Percentiles rank a stretch among this genome's conserved stretches.
These are phyloP conservation scores for Mustelus asterias DNA, from an alignment of 2,113 vertebrate genomes.

Conservation along the genomic window DNA sequence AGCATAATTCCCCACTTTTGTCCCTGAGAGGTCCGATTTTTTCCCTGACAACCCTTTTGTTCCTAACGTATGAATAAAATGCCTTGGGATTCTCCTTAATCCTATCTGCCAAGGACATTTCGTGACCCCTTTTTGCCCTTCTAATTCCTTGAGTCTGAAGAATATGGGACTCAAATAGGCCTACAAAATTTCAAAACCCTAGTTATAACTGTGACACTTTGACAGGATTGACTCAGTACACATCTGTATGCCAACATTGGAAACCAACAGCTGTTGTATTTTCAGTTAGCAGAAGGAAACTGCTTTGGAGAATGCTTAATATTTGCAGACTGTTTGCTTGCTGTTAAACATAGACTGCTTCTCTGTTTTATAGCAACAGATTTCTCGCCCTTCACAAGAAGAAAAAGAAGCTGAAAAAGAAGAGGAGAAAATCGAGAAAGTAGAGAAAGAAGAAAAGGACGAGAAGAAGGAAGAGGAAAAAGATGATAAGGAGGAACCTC, in stretches of 20 bases:
- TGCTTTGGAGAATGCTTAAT: neutral
- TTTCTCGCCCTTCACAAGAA: conserved; percentile 92
- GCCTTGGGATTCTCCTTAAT: too few relatives aligned
- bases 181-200: neutral
- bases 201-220: neutral
- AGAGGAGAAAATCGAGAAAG: conserved; percentile 86
- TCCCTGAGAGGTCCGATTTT: too few relatives aligned
- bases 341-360: neutral
- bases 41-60: too few relatives aligned
- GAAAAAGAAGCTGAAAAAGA: conserved; percentile 96
- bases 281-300: neutral
- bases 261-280: neutral
- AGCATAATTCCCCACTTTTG: too few relatives aligned
- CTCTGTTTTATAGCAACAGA: conserved; percentile 69
- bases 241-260: neutral
- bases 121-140: too few relatives aligned
- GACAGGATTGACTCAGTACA: neutral
- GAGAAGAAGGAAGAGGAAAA: conserved; percentile 99
- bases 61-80: too few relatives aligned
- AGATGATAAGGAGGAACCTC: conserved; percentile 90
- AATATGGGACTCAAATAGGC: neutral
- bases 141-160: neutral
- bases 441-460: conserved; percentile 91
- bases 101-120: too few relatives aligned
- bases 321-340: neutral